A percentile compares a stretch with the other conserved stretches of the same genome.
Evolutionary conservation across 2,797 vertebrate species (phyloP).

Genomic region (Botia kubotai): DNA sequence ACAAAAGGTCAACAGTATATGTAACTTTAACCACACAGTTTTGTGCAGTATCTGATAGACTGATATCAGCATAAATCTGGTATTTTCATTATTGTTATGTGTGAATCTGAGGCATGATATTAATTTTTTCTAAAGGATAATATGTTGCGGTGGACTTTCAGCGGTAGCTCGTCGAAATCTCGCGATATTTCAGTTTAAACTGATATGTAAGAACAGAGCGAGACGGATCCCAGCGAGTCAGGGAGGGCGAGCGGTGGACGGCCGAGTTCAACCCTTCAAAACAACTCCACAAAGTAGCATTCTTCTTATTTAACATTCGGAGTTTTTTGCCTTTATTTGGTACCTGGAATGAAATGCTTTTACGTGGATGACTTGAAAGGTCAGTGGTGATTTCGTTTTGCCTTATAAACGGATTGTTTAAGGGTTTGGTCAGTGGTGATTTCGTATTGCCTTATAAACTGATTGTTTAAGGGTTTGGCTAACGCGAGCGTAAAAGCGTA

Average conservation of each 20-base stretch:
- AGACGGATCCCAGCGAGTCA: no score
- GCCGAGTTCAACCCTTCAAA: slow-evolving; percentile 49
- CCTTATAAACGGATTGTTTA: slow-evolving; percentile 1
- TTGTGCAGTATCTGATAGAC: no score
- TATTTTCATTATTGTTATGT: no score
- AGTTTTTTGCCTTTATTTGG: neutral
- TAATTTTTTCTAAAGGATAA: no score
- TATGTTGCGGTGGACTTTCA: neutral
- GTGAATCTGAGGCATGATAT: no score
- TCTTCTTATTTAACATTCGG: slow-evolving; percentile 7
- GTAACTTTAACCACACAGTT: no score
- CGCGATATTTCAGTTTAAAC: slow-evolving; percentile 76
- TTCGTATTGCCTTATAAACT: neutral
- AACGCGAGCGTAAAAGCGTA: neutral
- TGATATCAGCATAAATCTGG: no score
- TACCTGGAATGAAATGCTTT: slow-evolving; percentile 59
- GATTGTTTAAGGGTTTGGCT: slow-evolving; percentile 3
- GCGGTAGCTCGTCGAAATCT: slow-evolving; percentile 55
- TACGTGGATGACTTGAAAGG: slow-evolving; percentile 52
- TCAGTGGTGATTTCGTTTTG: slow-evolving; percentile 18
- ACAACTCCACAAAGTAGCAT: slow-evolving; percentile 37
- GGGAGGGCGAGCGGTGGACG: slow-evolving; percentile 60
- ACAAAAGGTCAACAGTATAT: no score
- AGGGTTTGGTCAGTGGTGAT: slow-evolving; percentile 11
- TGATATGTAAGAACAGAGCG: slow-evolving; percentile 62